These are phyloP conservation scores for Origma solitaria DNA, from an alignment of 2,113 vertebrate species.

Conservation along the genomic window DNA sequence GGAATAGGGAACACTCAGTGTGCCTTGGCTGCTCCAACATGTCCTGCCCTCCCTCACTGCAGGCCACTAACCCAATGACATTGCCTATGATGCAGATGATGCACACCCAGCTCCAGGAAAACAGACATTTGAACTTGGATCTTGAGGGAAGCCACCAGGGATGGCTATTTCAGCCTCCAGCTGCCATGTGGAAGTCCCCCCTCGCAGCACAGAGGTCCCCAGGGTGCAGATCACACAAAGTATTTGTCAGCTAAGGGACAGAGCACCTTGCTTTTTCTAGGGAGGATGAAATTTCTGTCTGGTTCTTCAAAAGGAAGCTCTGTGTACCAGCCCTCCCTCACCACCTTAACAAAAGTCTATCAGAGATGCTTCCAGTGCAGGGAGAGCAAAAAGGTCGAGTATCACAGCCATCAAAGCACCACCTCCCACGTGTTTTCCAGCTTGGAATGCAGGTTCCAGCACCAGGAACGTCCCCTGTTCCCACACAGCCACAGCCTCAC, in stretches of 20 bases:
- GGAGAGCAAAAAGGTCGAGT: neutral
- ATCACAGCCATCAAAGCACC: neutral
- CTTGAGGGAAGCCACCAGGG: neutral
- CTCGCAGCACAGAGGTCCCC: neutral
- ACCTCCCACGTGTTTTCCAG: neutral
- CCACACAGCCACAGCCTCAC: neutral
- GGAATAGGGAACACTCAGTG: neutral
- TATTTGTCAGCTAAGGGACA: neutral
- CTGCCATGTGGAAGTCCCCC: neutral
- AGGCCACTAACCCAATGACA: neutral
- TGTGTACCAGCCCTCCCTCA: no score
- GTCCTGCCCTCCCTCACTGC: neutral
- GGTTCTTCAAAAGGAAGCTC: neutral
- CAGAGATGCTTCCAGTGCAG: neutral
- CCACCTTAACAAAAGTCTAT: neutral
- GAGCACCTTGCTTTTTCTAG: neutral
- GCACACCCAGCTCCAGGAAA: neutral
- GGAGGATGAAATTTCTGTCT: neutral
- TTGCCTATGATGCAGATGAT: neutral
- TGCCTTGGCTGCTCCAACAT: neutral
- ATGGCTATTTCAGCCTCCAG: neutral
- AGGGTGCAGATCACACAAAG: neutral
- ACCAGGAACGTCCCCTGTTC: neutral
- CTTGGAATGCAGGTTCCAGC: neutral
- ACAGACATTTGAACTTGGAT: no score